These are phyloP conservation scores for Parapristionchus giblindavisi DNA, from an alignment of 2,888 invertebrate species.

Conservation along the genomic window DNA sequence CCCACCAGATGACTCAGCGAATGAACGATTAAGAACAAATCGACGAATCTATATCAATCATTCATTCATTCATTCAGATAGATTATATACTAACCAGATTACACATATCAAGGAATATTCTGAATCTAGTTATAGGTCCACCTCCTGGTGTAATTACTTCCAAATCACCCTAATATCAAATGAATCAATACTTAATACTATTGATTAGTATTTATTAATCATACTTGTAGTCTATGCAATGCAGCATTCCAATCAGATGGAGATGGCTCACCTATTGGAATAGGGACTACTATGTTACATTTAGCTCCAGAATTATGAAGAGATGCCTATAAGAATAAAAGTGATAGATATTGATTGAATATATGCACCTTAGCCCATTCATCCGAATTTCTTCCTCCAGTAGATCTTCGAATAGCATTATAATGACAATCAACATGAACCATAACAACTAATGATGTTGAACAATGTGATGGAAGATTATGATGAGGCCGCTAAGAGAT, in stretches of 20 bases:
- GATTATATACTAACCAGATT: constrained; percentile 75
- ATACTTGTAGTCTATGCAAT: constrained; percentile 80
- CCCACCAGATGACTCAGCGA: constrained; percentile 92
- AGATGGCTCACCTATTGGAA: constrained; percentile 94
- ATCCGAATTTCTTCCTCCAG: constrained; percentile 46
- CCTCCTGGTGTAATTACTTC: constrained; percentile 75
- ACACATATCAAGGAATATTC: constrained; percentile 52
- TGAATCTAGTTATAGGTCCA: constrained; percentile 78
- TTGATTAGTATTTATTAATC: constrained; percentile 1
- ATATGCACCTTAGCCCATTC: constrained; percentile 49
- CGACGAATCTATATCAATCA: constrained; percentile 41
- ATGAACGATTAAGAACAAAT: constrained; percentile 76
- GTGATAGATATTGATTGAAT: neutral
- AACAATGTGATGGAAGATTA: constrained; percentile 8
- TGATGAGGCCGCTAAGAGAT: neutral
- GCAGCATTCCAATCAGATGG: constrained; percentile 92
- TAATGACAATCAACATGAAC: constrained; percentile 98
- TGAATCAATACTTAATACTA: neutral
- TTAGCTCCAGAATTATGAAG: constrained; percentile 96
- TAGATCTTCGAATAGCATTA: constrained; percentile 80
- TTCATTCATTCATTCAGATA: neutral
- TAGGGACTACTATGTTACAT: constrained; percentile 92
- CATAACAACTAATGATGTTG: constrained; percentile 96
- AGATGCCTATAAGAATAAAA: constrained; percentile 79
- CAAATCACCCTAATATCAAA: constrained; percentile 36